Evolutionary conservation across 2,113 vertebrate genomes (phyloP).

Genomic region (Neolamprologus kungweensis): DNA sequence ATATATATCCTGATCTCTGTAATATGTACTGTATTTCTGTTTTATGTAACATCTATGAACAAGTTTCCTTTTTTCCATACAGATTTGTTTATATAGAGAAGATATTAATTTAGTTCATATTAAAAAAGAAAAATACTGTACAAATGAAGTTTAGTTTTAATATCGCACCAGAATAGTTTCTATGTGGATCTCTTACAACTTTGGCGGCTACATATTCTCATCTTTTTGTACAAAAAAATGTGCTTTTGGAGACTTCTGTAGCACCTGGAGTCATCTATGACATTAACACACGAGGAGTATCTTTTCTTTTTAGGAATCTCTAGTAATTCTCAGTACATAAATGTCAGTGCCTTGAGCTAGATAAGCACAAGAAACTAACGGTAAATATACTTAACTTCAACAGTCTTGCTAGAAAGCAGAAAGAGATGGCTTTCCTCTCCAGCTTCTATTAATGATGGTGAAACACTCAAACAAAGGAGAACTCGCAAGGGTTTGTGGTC

Average conservation of each 20-base stretch:
- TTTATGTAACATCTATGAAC: slow-evolving; percentile 27
- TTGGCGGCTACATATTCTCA: background rate
- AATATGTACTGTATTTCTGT: slow-evolving; percentile 39
- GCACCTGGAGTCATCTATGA: background rate
- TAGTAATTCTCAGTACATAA: background rate
- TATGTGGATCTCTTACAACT: background rate
- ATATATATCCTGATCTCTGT: slow-evolving; percentile 53
- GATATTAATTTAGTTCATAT: slow-evolving; percentile 27
- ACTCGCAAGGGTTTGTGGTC: background rate
- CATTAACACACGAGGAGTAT: background rate
- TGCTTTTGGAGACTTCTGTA: background rate
- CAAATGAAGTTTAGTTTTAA: background rate
- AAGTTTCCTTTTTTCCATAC: slow-evolving; percentile 29
- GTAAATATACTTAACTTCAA: background rate
- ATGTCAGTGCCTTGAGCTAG: background rate
- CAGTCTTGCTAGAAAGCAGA: background rate
- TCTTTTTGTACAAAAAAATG: background rate
- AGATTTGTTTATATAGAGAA: slow-evolving; percentile 36
- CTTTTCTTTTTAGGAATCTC: background rate
- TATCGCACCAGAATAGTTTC: background rate
- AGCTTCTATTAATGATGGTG: background rate
- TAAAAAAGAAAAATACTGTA: slow-evolving; percentile 2
- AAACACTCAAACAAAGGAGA: background rate
- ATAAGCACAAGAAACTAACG: background rate
- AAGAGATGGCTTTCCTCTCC: background rate